Evolutionary conservation across 2,797 vertebrate genomes (phyloP).

Genomic region (Eleutherodactylus coqui): DNA sequence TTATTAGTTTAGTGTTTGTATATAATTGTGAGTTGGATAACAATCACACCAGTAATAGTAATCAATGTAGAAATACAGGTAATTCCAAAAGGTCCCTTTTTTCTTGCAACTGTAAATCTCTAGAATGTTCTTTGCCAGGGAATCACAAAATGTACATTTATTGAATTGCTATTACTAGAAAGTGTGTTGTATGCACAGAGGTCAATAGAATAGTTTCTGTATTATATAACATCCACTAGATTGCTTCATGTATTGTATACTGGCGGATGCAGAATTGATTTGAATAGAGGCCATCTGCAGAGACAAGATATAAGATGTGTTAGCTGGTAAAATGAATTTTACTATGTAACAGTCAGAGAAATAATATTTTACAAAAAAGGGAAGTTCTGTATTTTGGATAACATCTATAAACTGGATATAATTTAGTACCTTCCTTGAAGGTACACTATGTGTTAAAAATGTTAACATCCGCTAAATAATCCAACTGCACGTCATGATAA

Average conservation of each 20-base stretch:
- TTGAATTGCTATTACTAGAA: not conserved
- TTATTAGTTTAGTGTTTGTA: too few relatives aligned
- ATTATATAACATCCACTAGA: not conserved
- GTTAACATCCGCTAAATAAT: constrained; percentile 25
- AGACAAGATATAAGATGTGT: not conserved
- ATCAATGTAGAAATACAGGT: too few relatives aligned
- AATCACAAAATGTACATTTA: not conserved
- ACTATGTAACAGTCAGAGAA: not conserved
- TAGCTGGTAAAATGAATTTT: not conserved
- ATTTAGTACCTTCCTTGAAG: not conserved
- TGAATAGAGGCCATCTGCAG: constrained; percentile 12
- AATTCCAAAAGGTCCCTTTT: too few relatives aligned
- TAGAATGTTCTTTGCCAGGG: not conserved
- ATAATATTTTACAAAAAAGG: not conserved
- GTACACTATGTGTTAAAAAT: constrained; percentile 12
- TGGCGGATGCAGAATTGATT: not conserved
- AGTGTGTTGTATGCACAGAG: not conserved
- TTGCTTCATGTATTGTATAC: not conserved
- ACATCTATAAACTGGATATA: not conserved
- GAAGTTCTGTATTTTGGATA: not conserved
- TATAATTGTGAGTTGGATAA: too few relatives aligned
- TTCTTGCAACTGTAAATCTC: too few relatives aligned
- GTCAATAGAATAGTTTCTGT: not conserved
- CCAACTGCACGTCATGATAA: constrained; percentile 26
- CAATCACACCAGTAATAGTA: too few relatives aligned